Base-by-base conservation (phyloP, 37 sponge, comb jelly and placozoan species). In the Beroe forskalii region DNA sequence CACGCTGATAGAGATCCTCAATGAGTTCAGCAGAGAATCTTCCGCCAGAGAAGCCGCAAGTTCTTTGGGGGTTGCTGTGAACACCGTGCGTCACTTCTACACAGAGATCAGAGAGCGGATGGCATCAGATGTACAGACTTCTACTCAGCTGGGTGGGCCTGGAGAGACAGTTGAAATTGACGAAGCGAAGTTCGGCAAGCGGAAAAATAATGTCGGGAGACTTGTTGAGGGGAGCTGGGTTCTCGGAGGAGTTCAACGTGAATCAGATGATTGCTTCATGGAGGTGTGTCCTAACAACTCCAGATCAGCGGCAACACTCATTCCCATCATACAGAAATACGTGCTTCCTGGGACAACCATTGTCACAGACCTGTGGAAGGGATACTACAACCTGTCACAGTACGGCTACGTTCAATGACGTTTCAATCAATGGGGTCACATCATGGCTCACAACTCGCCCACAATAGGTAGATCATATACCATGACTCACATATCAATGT, bases 341-440 rank as follows among this genome's bases (percentile, higher is more conserved):
- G 48, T 80, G 12, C 48, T 80, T 1, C 86, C 86, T 44, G 86
- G 86, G 25, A 80, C 48, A n/a, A 80, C 86, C 22, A 38, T 80
- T 25, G 25, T 44, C 48, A 80, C 86, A 1, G 86, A 80, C 19
- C 19, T 22, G 40, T 80, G 86, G 86, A 44, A 41, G 8, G 86
- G 30, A 1, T 80, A 43, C 55, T 23, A 4, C 40, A 41, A 42
- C 44, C 48, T 80, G 30, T 38, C 37, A 43, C 6, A 41, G n/a
- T 25, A 30, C 30, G 43, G 86, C 37, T 80, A 80, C 27, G 55
- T 25, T 27, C 86, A 80, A n/a, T n/a, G n/a, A n/a, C n/a, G n/a
- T n/a, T n/a, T n/a, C n/a, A n/a, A n/a, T n/a, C n/a, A n/a, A n/a
- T n/a, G n/a, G n/a, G n/a, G n/a, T n/a, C n/a, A n/a, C n/a, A n/a